Base-by-base conservation (phyloP, 2,888 invertebrate species). In the Volucella inanis region DNA sequence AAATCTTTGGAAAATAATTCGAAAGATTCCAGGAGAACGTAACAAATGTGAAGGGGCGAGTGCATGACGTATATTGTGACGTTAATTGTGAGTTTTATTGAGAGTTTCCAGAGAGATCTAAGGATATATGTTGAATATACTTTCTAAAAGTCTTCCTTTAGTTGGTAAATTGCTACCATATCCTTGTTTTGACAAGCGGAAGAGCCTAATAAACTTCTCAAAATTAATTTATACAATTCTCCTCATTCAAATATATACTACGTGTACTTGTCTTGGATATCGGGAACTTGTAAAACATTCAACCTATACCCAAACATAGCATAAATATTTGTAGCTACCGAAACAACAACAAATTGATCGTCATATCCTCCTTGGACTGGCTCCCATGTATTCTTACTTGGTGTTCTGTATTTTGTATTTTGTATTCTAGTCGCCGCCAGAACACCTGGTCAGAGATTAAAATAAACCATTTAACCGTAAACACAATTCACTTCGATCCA, bases 401-500 rank as follows among this genome's bases (percentile, higher is more conserved):
- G 8, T n/a, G 54, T 3, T 31, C 41, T 49, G 22, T 10, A 11
- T 12, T 45, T 6, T 31, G 39, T 41, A 67, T 43, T 41, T 6
- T 31, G 39, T 41, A 67, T 43, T 41, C 50, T 61, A 71, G 31
- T 61, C 43, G 18, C 81, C 65, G 49, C 57, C 54, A 65, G 75
- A 85, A 81, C 85, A 85, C 85, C 85, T 85, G 85, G 81, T 71
- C 77, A 85, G 68, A 81, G 85, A 85, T 85, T 85, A 81, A 81
- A 85, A 85, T 85, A 85, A 85, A 85, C 81, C 85, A 85, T 85
- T 85, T 85, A 81, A 85, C 85, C 85, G 81, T 85, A 81, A 85
- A 81, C 81, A 85, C 81, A 85, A 77, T 85, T 81, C 85, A 81
- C 81, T 77, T 80, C 76, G 85, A 85, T 81, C 81, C 81, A 85